phyloP scores from a whole-genome alignment of 2,797 vertebrate species.

The Etheostoma nigrum region DNA sequence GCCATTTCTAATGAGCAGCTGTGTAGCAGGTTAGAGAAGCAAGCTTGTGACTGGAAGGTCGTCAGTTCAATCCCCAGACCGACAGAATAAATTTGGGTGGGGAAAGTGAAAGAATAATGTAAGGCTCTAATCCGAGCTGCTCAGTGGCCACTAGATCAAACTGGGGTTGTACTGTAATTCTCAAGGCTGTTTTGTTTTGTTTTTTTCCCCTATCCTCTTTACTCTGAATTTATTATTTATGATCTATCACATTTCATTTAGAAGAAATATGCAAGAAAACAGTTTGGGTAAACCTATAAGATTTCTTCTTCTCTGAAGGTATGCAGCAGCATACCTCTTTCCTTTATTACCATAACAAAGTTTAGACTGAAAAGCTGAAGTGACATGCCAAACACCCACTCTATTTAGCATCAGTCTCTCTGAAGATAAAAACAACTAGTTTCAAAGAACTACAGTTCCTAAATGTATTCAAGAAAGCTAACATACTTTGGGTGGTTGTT shows the following conservation, averaged over 20 bases:
- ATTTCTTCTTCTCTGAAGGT: slow-evolving; percentile 13
- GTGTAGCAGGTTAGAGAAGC: too few species aligned
- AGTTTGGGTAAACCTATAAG: slow-evolving; percentile 8
- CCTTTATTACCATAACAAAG: slow-evolving; percentile 53
- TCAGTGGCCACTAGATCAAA: too few species aligned
- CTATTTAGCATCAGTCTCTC: slow-evolving; percentile 2
- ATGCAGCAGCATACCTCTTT: background rate
- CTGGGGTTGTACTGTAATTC: background rate
- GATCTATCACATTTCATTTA: slow-evolving; percentile 13
- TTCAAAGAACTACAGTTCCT: background rate
- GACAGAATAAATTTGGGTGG: too few species aligned
- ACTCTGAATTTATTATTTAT: slow-evolving; percentile 10
- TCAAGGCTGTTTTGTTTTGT: background rate
- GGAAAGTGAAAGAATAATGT: too few species aligned
- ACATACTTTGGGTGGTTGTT: background rate
- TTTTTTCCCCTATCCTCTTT: background rate
- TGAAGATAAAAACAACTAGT: slow-evolving; percentile 15
- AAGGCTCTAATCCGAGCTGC: too few species aligned
- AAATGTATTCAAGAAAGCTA: background rate
- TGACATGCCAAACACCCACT: slow-evolving; percentile 47
- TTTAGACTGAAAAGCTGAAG: slow-evolving; percentile 37
- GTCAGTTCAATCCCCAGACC: too few species aligned
- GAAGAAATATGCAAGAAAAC: slow-evolving; percentile 25
- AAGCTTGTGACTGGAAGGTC: too few species aligned
- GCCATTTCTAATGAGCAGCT: slow-evolving; percentile 71